Base-by-base conservation (phyloP, 2,888 invertebrate genomes). In the Drosophila sordidula region DNA sequence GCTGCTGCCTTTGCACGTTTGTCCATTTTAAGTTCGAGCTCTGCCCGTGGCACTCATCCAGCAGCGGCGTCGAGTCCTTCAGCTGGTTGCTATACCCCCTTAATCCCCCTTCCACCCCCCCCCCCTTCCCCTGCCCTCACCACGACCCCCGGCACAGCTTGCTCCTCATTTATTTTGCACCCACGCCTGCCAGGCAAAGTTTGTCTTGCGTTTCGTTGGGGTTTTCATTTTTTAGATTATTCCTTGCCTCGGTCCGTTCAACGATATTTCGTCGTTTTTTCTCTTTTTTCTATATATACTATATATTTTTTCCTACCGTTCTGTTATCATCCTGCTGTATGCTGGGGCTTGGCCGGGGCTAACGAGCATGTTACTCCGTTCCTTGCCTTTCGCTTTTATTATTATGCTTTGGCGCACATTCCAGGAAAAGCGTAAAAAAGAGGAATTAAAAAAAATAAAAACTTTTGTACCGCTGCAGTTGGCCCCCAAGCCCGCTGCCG, bases 11-110 rank as follows among this genome's bases (percentile, higher is more conserved):
- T 67, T 77, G 87, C 83, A 78, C 78, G 87, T 73, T 89, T 90
- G 89, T 89, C 85, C 90, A 89, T 89, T 83, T 87, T 87, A 87
- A 87, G 90, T 90, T 90, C 75, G 85, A 90, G 91, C 79, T 84
- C 90, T 89, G 90, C 89, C 83, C 80, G 68, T 84, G 89, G 83
- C 83, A 89, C 86, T 84, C 83, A 89, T 89, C 89, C 89, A 89
- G 83, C 88, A 75, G 57, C 58, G 47, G n/a, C 29, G 6, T 9
- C 34, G 70, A 85, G 83, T 89, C 88, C 83, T 88, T 89, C 83
- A 84, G 75, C 61, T 51, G 66, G 50, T 44, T 57, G 57, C 61
- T 39, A 47, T 59, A n/a, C 36, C 41, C 29, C 45, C n/a, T n/a
- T n/a, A n/a, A n/a, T n/a, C n/a, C 26, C 11, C 6, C 32, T 11